phyloP scores from a whole-genome alignment of 2,113 vertebrate genomes.

The Cnemophilus loriae region DNA sequence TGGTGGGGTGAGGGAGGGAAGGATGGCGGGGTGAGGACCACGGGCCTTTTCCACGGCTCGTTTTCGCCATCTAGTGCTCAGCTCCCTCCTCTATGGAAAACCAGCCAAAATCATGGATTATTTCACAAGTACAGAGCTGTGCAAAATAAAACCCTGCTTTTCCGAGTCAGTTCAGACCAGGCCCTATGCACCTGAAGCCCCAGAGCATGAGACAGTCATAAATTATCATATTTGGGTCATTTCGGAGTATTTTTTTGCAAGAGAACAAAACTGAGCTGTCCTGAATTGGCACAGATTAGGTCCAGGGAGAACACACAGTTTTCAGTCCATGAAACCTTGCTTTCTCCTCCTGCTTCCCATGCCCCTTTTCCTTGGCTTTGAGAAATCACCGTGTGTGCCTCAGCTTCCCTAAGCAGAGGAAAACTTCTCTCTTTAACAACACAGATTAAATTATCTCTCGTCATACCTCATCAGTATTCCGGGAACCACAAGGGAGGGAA shows the following conservation, averaged over 20 bases:
- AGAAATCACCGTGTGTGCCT: not conserved
- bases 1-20: not conserved
- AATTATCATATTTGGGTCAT: rapidly evolving
- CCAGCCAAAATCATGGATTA: rapidly evolving
- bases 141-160: not conserved
- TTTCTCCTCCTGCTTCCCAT: not conserved
- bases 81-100: not conserved
- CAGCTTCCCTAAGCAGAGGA: not conserved
- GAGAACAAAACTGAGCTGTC: not conserved
- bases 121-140: rapidly evolving
- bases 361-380: not conserved
- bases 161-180: not conserved
- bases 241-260: not conserved
- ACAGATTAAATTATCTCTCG: not conserved
- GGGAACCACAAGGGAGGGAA: not conserved
- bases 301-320: rapidly evolving
- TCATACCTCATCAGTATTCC: not conserved
- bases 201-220: not conserved
- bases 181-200: not conserved
- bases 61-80: constrained; percentile 31
- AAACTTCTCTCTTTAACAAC: not conserved
- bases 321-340: rapidly evolving
- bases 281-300: not conserved
- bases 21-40: not conserved
- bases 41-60: not conserved